A percentile compares a stretch with the other conserved stretches of the same genome.
Evolutionary conservation across 2,888 invertebrate species (phyloP).

Genomic region (Alloscopus bannaensis): DNA sequence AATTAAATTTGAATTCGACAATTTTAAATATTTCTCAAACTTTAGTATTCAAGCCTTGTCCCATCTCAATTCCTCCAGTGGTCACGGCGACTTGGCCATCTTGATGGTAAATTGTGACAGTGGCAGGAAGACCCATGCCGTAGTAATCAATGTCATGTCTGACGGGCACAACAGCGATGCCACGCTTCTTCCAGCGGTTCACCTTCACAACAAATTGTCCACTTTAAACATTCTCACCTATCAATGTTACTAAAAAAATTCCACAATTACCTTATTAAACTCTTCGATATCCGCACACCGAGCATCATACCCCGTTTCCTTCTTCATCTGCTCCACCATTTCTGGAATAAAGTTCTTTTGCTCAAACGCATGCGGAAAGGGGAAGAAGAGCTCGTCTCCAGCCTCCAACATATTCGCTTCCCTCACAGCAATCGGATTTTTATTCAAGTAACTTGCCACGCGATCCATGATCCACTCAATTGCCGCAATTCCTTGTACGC

Average conservation of each 20-base stretch:
- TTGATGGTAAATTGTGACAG: conserved; percentile 52
- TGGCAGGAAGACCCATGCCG: conserved; percentile 15
- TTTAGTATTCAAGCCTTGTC: conserved; percentile 77
- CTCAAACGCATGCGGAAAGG: conserved; percentile 30
- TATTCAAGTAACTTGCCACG: conserved; percentile 75
- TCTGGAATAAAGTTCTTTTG: conserved; percentile 67
- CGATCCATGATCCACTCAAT: conserved; percentile 85
- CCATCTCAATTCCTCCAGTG: conserved; percentile 76
- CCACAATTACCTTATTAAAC: conserved; percentile 76
- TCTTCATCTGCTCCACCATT: conserved; percentile 74
- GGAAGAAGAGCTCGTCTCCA: conserved; percentile 47
- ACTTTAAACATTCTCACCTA: too few relatives aligned
- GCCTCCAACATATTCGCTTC: conserved; percentile 77
- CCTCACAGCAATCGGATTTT: conserved; percentile 77
- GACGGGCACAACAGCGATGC: conserved; percentile 87
- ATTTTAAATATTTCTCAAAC: too few relatives aligned
- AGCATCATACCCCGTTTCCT: conserved; percentile 73
- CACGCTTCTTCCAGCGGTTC: conserved; percentile 91
- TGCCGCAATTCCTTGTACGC: conserved; percentile 92
- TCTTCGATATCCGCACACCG: conserved; percentile 72
- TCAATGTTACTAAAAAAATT: too few relatives aligned
- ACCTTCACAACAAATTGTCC: conserved; percentile 79
- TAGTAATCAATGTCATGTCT: conserved; percentile 85
- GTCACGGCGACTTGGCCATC: conserved; percentile 49
- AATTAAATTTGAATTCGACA: too few relatives aligned